Percentiles rank a stretch among this genome's conserved stretches.
phyloP scores from a whole-genome alignment of 30 jellyfish, hydroid and myxozoan genomes.

The Cassiopea andromeda region DNA sequence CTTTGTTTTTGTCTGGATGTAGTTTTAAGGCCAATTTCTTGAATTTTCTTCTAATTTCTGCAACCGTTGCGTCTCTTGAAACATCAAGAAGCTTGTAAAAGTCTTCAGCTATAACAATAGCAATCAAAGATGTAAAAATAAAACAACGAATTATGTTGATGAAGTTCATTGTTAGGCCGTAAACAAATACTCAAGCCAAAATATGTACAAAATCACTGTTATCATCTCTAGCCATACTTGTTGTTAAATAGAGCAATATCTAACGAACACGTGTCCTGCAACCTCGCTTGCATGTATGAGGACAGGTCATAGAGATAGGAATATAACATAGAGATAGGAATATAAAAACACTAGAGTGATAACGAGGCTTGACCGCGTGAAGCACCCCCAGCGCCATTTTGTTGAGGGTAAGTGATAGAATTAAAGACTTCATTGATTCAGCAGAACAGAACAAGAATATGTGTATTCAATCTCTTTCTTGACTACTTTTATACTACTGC shows the following conservation, averaged over 20 bases:
- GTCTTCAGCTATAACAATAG: slow-evolving; percentile 63
- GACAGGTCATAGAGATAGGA: too few relatives aligned
- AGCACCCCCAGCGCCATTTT: too few relatives aligned
- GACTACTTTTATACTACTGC: too few relatives aligned
- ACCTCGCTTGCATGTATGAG: slow-evolving; percentile 3
- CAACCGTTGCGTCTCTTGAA: slow-evolving; percentile 84
- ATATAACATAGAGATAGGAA: too few relatives aligned
- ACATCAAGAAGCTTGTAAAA: slow-evolving; percentile 83
- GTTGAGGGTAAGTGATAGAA: too few relatives aligned
- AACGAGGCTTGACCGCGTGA: too few relatives aligned
- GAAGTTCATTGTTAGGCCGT: neutral
- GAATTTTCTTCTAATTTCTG: slow-evolving; percentile 86
- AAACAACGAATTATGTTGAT: neutral
- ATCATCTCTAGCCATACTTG: neutral
- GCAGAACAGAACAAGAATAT: too few relatives aligned
- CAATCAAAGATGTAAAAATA: slow-evolving; percentile 16
- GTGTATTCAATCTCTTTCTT: too few relatives aligned
- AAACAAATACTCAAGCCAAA: neutral
- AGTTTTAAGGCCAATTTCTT: slow-evolving; percentile 85
- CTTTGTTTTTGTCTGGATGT: slow-evolving; percentile 96
- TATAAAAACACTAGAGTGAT: neutral
- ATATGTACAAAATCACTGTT: neutral
- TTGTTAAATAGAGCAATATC: neutral
- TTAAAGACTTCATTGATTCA: too few relatives aligned
- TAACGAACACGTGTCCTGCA: slow-evolving; percentile 1